phyloP scores from a whole-genome alignment of 2,888 invertebrate species.

The Rotaria macrura region DNA sequence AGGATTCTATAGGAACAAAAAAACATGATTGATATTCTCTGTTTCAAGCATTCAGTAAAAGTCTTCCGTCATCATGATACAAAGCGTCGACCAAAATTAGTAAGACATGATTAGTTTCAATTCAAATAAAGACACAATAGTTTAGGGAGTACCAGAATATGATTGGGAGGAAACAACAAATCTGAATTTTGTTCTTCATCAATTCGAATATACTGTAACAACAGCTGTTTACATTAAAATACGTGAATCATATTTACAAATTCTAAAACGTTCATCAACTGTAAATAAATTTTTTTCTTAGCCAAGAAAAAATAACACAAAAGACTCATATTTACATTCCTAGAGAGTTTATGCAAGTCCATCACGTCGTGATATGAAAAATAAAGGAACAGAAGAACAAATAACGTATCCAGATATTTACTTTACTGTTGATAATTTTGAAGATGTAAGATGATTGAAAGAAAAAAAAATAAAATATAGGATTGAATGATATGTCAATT shows the following conservation, averaged over 20 bases:
- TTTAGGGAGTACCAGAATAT: slow-evolving; percentile 56
- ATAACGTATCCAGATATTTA: slow-evolving; percentile 98
- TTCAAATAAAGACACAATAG: not conserved
- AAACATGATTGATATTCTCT: not conserved
- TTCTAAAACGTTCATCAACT: slow-evolving; percentile 56
- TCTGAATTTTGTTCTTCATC: slow-evolving; percentile 87
- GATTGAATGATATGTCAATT: not conserved
- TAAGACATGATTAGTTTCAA: not conserved
- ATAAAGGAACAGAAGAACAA: slow-evolving; percentile 92
- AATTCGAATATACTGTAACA: slow-evolving; percentile 92
- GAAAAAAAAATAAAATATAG: not conserved
- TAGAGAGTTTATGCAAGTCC: slow-evolving; percentile 88
- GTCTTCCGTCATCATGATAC: slow-evolving; percentile 6
- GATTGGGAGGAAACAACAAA: slow-evolving; percentile 99
- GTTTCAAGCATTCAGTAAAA: not conserved
- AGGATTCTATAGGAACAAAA: not conserved
- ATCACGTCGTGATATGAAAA: slow-evolving; percentile 87
- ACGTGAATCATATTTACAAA: slow-evolving; percentile 90
- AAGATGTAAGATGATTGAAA: slow-evolving; percentile 65
- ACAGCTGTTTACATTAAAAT: slow-evolving; percentile 94
- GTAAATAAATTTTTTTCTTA: no score
- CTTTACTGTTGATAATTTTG: slow-evolving; percentile 97
- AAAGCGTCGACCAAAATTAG: not conserved
- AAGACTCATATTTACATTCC: slow-evolving; percentile 17
- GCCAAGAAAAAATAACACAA: no score